These are phyloP conservation scores for Phaethornis superciliosus DNA, from an alignment of 2,113 vertebrate species.

Conservation along the genomic window DNA sequence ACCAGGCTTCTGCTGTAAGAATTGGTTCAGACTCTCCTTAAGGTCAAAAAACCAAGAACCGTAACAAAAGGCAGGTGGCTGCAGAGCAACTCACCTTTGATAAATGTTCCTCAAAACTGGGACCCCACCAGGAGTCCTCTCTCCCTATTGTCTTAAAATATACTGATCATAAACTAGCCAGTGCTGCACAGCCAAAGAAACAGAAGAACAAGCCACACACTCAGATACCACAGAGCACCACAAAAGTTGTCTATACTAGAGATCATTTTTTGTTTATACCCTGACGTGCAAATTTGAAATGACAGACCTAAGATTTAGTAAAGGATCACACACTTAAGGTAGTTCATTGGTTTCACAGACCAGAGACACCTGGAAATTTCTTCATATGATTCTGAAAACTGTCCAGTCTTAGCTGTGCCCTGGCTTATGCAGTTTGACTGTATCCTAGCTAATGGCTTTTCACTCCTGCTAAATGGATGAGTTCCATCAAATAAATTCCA, in stretches of 20 bases:
- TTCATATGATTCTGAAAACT: not conserved
- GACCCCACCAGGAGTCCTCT: not conserved
- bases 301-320: not conserved
- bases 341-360: not conserved
- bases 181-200: not conserved
- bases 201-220: not conserved
- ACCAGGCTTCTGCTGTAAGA: not conserved
- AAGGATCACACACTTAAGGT: not conserved
- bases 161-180: not conserved
- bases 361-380: not conserved
- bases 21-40: not conserved
- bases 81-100: not conserved
- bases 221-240: not conserved
- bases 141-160: not conserved
- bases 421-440: not conserved
- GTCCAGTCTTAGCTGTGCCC: not conserved
- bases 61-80: not conserved
- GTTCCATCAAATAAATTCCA: not conserved
- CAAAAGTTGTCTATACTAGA: not conserved
- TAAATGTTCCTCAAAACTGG: not conserved
- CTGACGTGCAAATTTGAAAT: not conserved
- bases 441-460: not conserved
- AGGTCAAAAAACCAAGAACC: not conserved
- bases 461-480: not conserved
- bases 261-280: not conserved